Base-by-base conservation (phyloP, 1,140 invertebrate species). In the Penaeus vannamei region DNA sequence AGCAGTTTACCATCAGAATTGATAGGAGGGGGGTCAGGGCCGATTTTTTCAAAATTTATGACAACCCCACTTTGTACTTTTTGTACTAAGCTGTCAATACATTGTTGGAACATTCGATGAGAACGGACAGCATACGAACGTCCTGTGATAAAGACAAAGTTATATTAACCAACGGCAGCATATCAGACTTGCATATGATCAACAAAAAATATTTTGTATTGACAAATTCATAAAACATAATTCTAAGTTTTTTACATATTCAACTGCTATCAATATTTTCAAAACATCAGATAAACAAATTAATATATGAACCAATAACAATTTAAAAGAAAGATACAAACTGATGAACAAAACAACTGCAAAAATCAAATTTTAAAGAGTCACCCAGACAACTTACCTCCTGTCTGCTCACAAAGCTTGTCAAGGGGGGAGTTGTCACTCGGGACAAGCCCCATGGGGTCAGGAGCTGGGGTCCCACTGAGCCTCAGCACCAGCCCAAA, bases 401-500 rank as follows among this genome's bases (percentile, higher is more conserved):
- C 98, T 8, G 98, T 99, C n/a, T 99, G 98, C 95, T 99, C 98
- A 94, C 98, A 99, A 97, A 99, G 99, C 3, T 97, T 96, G 94
- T 99, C 98, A 91, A 99, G 98, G 0, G 98, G 97, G 83, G 97
- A 98, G 87, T 96, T 95, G 92, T 99, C 98, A 91, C 97, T 97
- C 53, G 98, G 97, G 29, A 98, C 97, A 85, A 98, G 94, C 60
- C 95, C 96, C 36, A 95, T 97, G 97, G 62, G 98, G 96, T 59
- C 98, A 96, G 89, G 97, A 94, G 66, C 95, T 95, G 29, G 95
- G 95, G 92, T 95, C 94, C 85, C 94, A 92, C 76, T 95, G 95
- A 99, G 94, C 89, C 98, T 94, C 12, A 99, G 94, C 36, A 99
- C 98, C 90, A 99, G 93, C 8, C 98, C 97, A 94, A 99, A 99